Percentiles rank a stretch among this genome's conserved stretches.
Evolutionary conservation across 2,888 invertebrate species (phyloP).

Genomic region (Blomia tropicalis): DNA sequence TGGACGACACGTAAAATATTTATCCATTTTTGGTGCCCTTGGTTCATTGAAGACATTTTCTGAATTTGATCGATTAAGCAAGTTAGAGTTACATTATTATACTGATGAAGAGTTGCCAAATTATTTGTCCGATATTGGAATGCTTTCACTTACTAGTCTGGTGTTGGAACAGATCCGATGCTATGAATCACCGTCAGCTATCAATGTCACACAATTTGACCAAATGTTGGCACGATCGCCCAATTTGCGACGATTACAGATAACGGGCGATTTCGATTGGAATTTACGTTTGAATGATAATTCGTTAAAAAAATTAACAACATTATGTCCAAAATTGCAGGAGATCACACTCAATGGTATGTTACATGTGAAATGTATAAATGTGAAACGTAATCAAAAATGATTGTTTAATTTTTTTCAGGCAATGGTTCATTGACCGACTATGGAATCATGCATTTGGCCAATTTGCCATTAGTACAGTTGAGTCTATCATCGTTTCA

Average conservation of each 20-base stretch:
- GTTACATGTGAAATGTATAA: neutral
- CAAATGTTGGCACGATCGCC: conserved; percentile 14
- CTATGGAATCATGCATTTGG: conserved; percentile 4
- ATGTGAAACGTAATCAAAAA: neutral
- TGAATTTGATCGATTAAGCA: neutral
- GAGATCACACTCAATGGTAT: conserved; percentile 22
- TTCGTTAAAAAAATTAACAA: conserved; percentile 9
- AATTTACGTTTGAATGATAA: conserved; percentile 18
- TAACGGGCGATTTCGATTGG: conserved; percentile 23
- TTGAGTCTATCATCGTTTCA: conserved; percentile 17
- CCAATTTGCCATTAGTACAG: neutral
- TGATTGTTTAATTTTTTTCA: conserved; percentile 8
- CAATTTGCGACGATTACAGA: conserved; percentile 11
- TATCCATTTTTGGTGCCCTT: conserved; percentile 15
- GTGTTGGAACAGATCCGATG: conserved; percentile 23
- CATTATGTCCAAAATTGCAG: conserved; percentile 12
- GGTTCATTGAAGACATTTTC: conserved; percentile 2
- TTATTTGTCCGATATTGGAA: conserved; percentile 22
- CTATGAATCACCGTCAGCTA: conserved; percentile 16
- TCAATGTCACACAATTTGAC: conserved; percentile 16
- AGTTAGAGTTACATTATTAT: conserved; percentile 16
- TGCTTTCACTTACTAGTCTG: conserved; percentile 11
- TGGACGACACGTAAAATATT: neutral
- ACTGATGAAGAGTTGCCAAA: conserved; percentile 13
- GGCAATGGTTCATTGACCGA: conserved; percentile 20